A percentile compares a stretch with the other conserved stretches of the same genome.
phyloP scores from a whole-genome alignment of 2,113 vertebrate genomes.

The Rhinopithecus roxellana region DNA sequence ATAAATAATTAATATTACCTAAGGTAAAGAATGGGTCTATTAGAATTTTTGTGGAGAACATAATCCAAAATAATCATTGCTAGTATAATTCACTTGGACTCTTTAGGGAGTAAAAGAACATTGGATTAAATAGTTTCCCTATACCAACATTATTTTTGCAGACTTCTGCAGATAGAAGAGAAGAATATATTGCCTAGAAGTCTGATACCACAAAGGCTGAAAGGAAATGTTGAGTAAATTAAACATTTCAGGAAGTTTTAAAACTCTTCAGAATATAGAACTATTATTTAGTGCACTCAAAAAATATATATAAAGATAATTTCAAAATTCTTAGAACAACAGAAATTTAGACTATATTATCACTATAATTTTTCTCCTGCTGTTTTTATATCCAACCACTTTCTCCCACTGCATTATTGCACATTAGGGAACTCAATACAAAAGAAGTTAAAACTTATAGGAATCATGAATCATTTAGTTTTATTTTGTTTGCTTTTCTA shows the following conservation, averaged over 20 bases:
- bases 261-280: neutral
- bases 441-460: constrained; percentile 32
- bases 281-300: neutral
- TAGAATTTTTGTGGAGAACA: constrained; percentile 16
- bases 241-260: constrained; percentile 24
- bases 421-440: neutral
- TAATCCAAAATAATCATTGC: constrained; percentile 28
- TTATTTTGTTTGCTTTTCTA: constrained; percentile 41
- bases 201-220: neutral
- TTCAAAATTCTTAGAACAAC: constrained; percentile 12
- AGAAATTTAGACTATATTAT: neutral
- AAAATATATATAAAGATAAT: constrained; percentile 17
- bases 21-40: constrained; percentile 45
- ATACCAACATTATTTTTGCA: neutral
- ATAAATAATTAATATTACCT: constrained; percentile 26
- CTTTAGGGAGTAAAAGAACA: constrained; percentile 9
- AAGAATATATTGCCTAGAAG: constrained; percentile 21
- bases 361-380: constrained; percentile 26
- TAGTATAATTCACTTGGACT: constrained; percentile 38
- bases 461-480: constrained; percentile 16
- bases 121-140: neutral
- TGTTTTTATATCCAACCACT: neutral
- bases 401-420: neutral
- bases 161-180: neutral
- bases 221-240: neutral